Base-by-base conservation (phyloP, 2,888 invertebrate genomes). In the Pammene fasciana region DNA sequence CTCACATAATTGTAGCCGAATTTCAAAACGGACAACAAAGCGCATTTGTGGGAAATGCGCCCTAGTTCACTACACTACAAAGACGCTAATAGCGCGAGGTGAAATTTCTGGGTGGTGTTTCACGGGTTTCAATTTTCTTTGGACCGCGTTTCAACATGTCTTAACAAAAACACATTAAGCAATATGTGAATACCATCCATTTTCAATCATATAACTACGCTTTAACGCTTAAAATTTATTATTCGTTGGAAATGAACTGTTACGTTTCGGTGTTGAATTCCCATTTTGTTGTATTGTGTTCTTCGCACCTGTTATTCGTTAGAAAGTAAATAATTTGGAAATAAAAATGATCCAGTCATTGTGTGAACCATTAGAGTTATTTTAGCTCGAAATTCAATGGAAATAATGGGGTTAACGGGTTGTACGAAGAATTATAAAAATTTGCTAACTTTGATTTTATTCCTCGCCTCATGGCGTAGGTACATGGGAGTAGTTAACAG, bases 281-380 rank as follows among this genome's bases (percentile, higher is more conserved):
- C 50, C 55, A 72, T 66, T 71, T 70, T 73, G 62, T 60, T 66
- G 61, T 60, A 68, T 71, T 73, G 66, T 73, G 38, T 68, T 73
- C 65, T 70, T 57, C 56, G 65, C 73, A 73, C 72, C 74, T 72
- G 72, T 73, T 70, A 57, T 65, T 55, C 62, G 65, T 62, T 68
- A 67, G 71, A 67, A 70, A 76, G 79, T 80, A 81, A 82, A 85
- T 82, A 81, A 85, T 84, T 84, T 85, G 82, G 81, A 82, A 83
- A 84, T 82, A 83, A 80, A 79, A 77, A 68, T 72, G 64, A 59
- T 73, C 68, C 70, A 71, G 75, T 76, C 77, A 76, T 78, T 79
- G 80, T 81, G 75, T 72, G 72, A 75, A 75, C 79, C 80, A 81
- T 82, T 82, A 79, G 76, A 75, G 78, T 79, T 79, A 79, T 81